Percentiles rank a stretch among this genome's conserved stretches.
Evolutionary conservation across 2,797 vertebrate genomes (phyloP).

Genomic region (Adelosebastes latens): DNA sequence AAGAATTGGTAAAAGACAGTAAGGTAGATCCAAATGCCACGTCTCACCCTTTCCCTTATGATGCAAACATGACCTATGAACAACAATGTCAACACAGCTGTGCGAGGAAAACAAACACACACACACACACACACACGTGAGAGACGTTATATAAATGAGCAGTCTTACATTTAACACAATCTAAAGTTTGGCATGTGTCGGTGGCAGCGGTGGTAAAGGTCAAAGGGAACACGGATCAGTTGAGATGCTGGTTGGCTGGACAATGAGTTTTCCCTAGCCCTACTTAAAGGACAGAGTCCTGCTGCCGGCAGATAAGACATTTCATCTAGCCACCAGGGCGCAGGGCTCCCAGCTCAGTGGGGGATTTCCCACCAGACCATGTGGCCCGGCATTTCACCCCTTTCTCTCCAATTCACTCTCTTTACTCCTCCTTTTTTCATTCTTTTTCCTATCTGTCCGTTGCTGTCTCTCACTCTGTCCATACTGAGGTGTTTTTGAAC

Average conservation of each 20-base stretch:
- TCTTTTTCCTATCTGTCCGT: constrained; percentile 31
- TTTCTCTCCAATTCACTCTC: constrained; percentile 47
- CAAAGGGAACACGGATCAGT: constrained; percentile 81
- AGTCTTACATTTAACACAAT: constrained; percentile 62
- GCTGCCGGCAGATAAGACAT: constrained; percentile 82
- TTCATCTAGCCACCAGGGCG: constrained; percentile 77
- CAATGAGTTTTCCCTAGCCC: constrained; percentile 79
- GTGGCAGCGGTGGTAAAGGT: constrained; percentile 78
- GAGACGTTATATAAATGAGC: constrained; percentile 42
- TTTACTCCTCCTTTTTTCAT: constrained; percentile 37
- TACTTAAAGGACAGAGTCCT: constrained; percentile 82
- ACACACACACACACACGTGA: background rate
- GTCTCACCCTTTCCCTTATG: background rate
- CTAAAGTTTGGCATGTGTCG: constrained; percentile 61
- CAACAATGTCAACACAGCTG: background rate
- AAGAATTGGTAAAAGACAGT: constrained; percentile 23
- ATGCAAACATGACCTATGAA: constrained; percentile 20
- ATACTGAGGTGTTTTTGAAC: constrained; percentile 53
- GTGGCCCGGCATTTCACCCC: constrained; percentile 67
- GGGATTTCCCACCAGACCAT: constrained; percentile 80
- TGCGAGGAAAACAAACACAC: background rate
- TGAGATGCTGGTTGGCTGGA: constrained; percentile 80
- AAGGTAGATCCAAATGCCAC: constrained; percentile 19
- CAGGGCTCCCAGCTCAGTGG: constrained; percentile 70
- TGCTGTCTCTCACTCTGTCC: constrained; percentile 47